Conservation (phyloP, 1,140 invertebrate species). For the Adoxophyes honmai region DNA sequence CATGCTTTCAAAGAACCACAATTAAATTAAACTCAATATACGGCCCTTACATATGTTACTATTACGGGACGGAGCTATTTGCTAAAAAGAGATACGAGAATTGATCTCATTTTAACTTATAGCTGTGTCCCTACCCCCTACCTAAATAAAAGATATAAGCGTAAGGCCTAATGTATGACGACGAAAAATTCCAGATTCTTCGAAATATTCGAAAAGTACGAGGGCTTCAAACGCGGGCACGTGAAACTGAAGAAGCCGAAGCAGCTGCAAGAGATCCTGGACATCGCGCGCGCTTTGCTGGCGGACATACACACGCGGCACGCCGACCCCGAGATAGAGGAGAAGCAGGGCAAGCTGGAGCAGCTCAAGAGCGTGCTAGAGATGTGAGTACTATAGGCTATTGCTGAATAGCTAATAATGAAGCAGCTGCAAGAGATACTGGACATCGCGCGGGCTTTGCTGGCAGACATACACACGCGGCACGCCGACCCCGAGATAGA, state of each 20-base stretch:
- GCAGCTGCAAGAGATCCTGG: conserved; percentile 97
- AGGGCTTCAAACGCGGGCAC: conserved; percentile 96
- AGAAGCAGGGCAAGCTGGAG: conserved; percentile 97
- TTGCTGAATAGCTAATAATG: too few species aligned
- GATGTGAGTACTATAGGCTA: conserved; percentile 85
- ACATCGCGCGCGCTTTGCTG: conserved; percentile 93
- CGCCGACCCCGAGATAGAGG: conserved; percentile 95
- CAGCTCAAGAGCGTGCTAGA: conserved; percentile 98
- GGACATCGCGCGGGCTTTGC: conserved; percentile 93
- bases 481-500: conserved; percentile 95
- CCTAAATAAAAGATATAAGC: background rate
- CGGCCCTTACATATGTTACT: too few species aligned
- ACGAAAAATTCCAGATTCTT: conserved; percentile 96
- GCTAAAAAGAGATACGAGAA: too few species aligned
- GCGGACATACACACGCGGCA: conserved; percentile 91
- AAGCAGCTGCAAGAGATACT: conserved; percentile 98
- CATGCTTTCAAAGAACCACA: too few species aligned
- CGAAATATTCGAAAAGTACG: conserved; percentile 98
- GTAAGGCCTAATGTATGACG: too few species aligned
- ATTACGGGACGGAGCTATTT: too few species aligned
- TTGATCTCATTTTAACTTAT: background rate
- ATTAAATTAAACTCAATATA: too few species aligned
- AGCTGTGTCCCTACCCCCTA: background rate
- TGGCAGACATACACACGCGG: conserved; percentile 91
- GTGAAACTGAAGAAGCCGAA: conserved; percentile 98